Evolutionary conservation across 92 coral and sea anemone genomes (phyloP), one percentile per base, ranked within the genome.

Genomic region (Porites lobata): DNA sequence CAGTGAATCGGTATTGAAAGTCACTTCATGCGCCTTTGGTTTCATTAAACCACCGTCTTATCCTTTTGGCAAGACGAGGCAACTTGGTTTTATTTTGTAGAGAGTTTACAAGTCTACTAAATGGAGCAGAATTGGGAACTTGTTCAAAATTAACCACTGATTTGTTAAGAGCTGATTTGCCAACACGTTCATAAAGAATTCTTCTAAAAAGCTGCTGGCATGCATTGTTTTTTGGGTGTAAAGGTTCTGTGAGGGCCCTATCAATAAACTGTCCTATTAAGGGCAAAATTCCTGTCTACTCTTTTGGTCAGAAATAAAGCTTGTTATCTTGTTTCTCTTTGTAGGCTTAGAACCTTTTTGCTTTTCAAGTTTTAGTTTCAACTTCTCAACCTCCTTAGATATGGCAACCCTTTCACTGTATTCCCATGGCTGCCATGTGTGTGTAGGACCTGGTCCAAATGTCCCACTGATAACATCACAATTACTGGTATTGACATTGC

Each of bases 1-100:
- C 91, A 24, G 91, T 88, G 75, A 88, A 88, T 53, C 91, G 38
- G 75, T 88, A 82, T 43, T 81, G 81, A 88, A 88, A 82, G 29
- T 85, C 69, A 21, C 56, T 61, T n/a, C 20, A 74, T 43, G 54
- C 22, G 62, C 59, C 88, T 62, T 75, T 80, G 87, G 21, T 81
- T 72, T 88, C 91, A 88, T 88, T 81, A 65, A 81, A 88, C 91
- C 91, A 87, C 9, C 76, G 22, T 7, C 20, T 87, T 47, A 87
- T 73, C 71, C 64, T 80, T 43, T 80, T 79, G 29, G 86, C 81
- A 59, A 87, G 86, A 63, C 86, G 91, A 61, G 57, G 57, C 57
- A 53, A 53, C 57, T 2, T 53, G 24, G 24, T 22, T 22, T 0
- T 22, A 22, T 22, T 22, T 52, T 52, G 57, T 52, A 9, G 1